Evolutionary conservation across 2,888 invertebrate genomes (phyloP), one percentile per base, ranked within the genome.

Genomic region (Sphecodes monilicornis): DNA sequence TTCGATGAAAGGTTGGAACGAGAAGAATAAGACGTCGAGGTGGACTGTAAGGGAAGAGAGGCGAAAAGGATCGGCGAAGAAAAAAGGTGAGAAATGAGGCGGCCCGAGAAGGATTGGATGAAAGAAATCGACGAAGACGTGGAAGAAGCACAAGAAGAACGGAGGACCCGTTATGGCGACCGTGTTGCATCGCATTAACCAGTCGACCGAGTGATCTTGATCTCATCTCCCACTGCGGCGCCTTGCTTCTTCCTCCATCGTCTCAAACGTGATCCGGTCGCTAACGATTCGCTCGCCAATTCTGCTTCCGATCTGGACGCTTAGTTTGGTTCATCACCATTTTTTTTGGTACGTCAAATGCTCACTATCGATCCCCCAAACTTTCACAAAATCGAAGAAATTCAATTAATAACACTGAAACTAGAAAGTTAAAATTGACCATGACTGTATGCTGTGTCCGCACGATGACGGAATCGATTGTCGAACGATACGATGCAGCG

Each of bases 201-300:
- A 93, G 91, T 89, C 93, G 93, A 94, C 94, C 93, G 93, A 94
- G 91, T 94, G 93, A 94, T 93, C 93, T 92, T 93, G 93, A 94
- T 93, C 92, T 90, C 90, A 89, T 90, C 91, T 91, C 88, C 90
- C 89, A 88, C 89, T 86, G 87, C 82, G 50, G 57, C 70, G 79
- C 66, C 75, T 78, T 76, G 78, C 78, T 76, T 82, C 87, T 50
- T 74, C 80, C 74, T 46, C 78, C 69, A 18, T 83, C 79, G 69
- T 79, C 82, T 76, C 60, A 54, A 80, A 82, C 84, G 86, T 82
- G 84, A 85, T 89, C 82, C 79, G 72, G 46, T 39, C 72, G 26
- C 86, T 85, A 85, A 88, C 82, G 78, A 87, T 78, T 60, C 70
- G 43, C 46, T 68, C 57, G 66, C 36, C 71, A 73, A 77, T 76